Conservation (phyloP, 2,888 invertebrate species). For the Andricus quercusramuli region DNA sequence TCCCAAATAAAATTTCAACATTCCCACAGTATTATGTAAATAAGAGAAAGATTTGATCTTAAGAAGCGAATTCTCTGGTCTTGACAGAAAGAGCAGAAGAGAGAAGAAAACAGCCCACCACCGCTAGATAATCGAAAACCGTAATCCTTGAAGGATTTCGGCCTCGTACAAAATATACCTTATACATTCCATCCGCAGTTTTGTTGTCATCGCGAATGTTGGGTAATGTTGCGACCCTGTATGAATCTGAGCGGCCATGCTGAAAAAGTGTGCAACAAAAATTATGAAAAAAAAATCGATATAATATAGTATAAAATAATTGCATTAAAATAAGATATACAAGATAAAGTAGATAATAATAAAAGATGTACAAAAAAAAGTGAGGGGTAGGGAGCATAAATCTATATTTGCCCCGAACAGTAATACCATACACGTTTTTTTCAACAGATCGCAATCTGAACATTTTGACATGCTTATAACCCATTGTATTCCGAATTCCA, state of each 20-base stretch:
- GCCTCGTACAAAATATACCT: slow-evolving; percentile 82
- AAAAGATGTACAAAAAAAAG: slow-evolving; percentile 4
- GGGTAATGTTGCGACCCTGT: slow-evolving; percentile 97
- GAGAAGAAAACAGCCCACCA: slow-evolving; percentile 40
- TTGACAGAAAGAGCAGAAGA: slow-evolving; percentile 43
- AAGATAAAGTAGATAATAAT: slow-evolving; percentile 42
- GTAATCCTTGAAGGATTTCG: slow-evolving; percentile 47
- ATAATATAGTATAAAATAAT: slow-evolving; percentile 49
- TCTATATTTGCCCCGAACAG: too few relatives aligned
- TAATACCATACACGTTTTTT: too few relatives aligned
- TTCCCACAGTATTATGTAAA: background rate
- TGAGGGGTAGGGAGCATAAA: too few relatives aligned
- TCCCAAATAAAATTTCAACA: background rate
- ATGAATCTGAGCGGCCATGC: slow-evolving; percentile 98
- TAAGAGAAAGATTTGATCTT: background rate
- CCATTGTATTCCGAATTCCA: too few relatives aligned
- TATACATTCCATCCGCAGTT: slow-evolving; percentile 95
- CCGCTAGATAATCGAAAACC: slow-evolving; percentile 42
- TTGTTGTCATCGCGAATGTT: slow-evolving; percentile 96
- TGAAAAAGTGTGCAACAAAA: slow-evolving; percentile 79
- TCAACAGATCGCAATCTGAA: too few relatives aligned
- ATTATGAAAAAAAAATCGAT: slow-evolving; percentile 50
- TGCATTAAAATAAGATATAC: slow-evolving; percentile 31
- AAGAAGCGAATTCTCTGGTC: background rate
- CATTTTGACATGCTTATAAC: too few relatives aligned